These are phyloP conservation scores for Paguma larvata DNA, from an alignment of 2,797 vertebrate genomes.

Conservation along the genomic window DNA sequence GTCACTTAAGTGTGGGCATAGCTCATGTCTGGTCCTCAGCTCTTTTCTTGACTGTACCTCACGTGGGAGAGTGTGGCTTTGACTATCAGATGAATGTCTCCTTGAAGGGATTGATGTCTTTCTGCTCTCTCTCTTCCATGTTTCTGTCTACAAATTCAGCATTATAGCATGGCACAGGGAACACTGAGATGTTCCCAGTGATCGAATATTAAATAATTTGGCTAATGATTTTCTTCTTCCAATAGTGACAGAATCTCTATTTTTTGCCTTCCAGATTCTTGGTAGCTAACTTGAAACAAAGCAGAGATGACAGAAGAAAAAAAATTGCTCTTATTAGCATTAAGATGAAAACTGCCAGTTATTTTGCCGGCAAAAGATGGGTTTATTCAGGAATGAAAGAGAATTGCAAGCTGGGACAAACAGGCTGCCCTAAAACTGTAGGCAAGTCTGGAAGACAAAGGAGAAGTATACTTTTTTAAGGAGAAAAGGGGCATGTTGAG, in stretches of 20 bases:
- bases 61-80: not conserved
- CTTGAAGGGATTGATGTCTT: not conserved
- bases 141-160: not conserved
- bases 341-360: too few relatives aligned
- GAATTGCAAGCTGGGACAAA: not conserved
- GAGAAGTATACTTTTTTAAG: not conserved
- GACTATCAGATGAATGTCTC: not conserved
- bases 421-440: not conserved
- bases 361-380: not conserved
- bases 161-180: not conserved
- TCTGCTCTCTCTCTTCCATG: not conserved
- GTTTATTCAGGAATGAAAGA: not conserved
- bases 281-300: not conserved
- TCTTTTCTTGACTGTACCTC: not conserved
- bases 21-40: not conserved
- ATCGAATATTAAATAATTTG: not conserved
- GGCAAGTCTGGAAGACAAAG: not conserved
- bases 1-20: not conserved
- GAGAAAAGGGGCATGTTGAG: not conserved
- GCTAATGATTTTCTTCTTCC: not conserved
- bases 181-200: not conserved
- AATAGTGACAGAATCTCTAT: not conserved
- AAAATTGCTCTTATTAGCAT: too few relatives aligned
- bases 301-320: not conserved
- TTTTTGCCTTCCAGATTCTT: not conserved